Evolutionary conservation across 1,140 invertebrate species (phyloP), one percentile per base, ranked within the genome.

Genomic region (Arctopsyche grandis): DNA sequence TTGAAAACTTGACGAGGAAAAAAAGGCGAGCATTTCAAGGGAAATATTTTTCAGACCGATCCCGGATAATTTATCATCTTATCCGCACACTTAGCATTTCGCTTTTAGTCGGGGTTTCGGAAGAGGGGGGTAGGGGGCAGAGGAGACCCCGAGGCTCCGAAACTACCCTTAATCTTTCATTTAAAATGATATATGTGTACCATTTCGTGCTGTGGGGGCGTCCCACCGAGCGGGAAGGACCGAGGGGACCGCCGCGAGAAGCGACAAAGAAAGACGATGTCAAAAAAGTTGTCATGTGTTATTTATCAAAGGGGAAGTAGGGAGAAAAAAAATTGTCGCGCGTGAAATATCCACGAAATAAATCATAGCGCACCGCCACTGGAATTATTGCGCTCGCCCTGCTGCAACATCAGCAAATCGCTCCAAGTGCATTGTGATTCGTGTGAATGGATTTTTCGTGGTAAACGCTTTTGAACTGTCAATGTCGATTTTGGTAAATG

Each of bases 201-300:
- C 78, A 81, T 81, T 81, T 75, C 80, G 69, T 76, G 75, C 77
- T 29, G 71, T 24, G 43, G 16, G 69, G 69, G 24, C 29, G 52
- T 66, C 73, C 56, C 56, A 75, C 69, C 70, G 76, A 77, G 44
- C 52, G 69, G 70, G 70, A 0, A 52, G 24, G 75, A 26, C 12
- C 52, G 52, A 63, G 58, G 74, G 52, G 63, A 12, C 44, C 44
- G 66, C 69, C 19, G 24, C 38, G 75, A 66, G 76, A 48, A 74
- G 52, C 63, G 77, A 66, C 78, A 82, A 82, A 79, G 81, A 80
- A 82, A 82, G 75, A 76, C 76, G 75, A 82, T 63, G 81, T 82
- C 81, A 82, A 82, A 82, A 82, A 82, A 82, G 81, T 82, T 82
- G 78, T 82, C 81, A 79, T 82, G 81, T 80, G 81, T 80, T 80